Evolutionary conservation across 2,113 vertebrate genomes (phyloP).

Genomic region (Camelus bactrianus): DNA sequence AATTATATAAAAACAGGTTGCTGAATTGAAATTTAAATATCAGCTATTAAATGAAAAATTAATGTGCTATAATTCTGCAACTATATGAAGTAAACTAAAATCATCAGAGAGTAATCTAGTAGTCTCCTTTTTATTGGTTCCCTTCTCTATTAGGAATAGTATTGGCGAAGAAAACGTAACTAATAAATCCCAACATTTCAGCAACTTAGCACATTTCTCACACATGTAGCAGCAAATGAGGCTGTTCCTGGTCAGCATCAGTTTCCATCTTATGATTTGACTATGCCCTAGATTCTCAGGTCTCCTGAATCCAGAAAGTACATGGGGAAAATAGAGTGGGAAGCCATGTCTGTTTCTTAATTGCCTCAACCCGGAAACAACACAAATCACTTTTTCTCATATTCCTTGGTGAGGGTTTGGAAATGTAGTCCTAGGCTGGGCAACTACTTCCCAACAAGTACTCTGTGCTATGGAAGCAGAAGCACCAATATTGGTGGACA

Average conservation of each 20-base stretch:
- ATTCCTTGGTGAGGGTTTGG: background rate
- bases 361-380: background rate
- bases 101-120: background rate
- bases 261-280: background rate
- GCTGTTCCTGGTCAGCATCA: background rate
- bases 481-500: background rate
- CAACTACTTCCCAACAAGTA: background rate
- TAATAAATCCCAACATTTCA: background rate
- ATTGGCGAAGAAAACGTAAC: background rate
- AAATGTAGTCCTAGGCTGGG: background rate
- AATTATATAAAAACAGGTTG: constrained; percentile 25
- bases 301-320: background rate
- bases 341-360: background rate
- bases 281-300: background rate
- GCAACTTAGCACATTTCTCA: background rate
- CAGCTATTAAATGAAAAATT: background rate
- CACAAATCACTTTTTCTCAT: background rate
- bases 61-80: background rate
- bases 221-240: background rate
- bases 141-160: background rate
- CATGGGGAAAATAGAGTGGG: too few relatives aligned
- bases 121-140: background rate
- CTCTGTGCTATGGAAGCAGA: background rate
- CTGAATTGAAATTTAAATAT: constrained; percentile 20
- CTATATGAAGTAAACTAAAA: background rate